Conservation (phyloP, 2,888 invertebrate species). For the Scaptomyza polygonia region DNA sequence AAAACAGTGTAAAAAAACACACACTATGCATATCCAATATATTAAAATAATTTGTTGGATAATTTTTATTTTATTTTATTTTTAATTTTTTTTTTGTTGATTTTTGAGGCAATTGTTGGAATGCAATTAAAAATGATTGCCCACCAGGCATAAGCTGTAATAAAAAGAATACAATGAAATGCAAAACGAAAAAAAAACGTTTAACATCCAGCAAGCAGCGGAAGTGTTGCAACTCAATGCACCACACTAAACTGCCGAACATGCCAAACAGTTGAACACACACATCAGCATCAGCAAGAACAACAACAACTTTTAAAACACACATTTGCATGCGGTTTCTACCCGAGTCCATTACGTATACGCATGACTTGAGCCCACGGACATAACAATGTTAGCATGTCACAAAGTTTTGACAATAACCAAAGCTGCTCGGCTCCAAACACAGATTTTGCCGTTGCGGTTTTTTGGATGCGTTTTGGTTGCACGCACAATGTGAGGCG, state of each 20-base stretch:
- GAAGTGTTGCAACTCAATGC: background rate
- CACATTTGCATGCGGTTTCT: constrained; percentile 16
- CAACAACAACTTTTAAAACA: background rate
- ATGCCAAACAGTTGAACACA: constrained; percentile 21
- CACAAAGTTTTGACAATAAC: constrained; percentile 16
- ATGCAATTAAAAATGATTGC: no score
- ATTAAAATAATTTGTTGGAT: no score
- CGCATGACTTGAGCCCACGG: constrained; percentile 49
- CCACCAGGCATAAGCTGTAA: no score
- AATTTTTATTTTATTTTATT: no score
- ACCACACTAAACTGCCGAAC: constrained; percentile 3
- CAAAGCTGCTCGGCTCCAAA: background rate
- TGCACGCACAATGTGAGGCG: background rate
- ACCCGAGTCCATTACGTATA: constrained; percentile 57
- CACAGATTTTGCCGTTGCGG: constrained; percentile 18
- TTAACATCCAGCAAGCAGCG: constrained; percentile 3
- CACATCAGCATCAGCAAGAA: background rate
- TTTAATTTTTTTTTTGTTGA: no score
- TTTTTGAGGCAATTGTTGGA: no score
- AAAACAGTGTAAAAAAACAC: no score
- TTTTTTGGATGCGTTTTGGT: no score
- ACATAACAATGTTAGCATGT: constrained; percentile 34
- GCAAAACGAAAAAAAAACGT: constrained; percentile 6
- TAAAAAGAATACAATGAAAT: no score
- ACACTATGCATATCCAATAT: no score